These are phyloP conservation scores for Tapirus indicus DNA, from an alignment of 2,797 vertebrate genomes.

Conservation along the genomic window DNA sequence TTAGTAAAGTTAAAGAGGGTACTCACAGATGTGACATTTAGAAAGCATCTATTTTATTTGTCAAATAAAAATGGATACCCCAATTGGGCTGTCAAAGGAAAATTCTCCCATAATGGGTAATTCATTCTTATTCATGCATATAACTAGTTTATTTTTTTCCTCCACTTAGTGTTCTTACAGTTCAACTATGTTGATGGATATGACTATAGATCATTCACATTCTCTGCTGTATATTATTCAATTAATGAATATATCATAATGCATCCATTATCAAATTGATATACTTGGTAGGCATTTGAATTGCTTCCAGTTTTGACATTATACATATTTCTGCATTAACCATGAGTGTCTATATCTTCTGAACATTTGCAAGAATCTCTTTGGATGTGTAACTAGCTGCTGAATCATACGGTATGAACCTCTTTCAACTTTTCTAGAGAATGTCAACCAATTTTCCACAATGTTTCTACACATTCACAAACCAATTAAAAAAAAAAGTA, in stretches of 20 bases:
- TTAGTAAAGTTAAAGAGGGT: not conserved
- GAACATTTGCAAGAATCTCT: not conserved
- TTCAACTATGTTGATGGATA: not conserved
- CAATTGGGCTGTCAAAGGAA: not conserved
- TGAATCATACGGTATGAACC: not conserved
- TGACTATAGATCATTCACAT: not conserved
- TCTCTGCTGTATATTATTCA: not conserved
- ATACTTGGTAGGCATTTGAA: not conserved
- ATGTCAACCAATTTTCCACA: not conserved
- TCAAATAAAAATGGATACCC: not conserved
- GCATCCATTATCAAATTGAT: not conserved
- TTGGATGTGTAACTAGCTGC: not conserved
- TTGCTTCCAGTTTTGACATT: not conserved
- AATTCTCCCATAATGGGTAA: not conserved
- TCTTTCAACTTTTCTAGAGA: not conserved
- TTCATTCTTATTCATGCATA: not conserved
- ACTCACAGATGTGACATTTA: not conserved
- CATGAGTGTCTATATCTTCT: not conserved
- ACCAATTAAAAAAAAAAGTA: not conserved
- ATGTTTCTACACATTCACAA: not conserved
- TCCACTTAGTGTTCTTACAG: not conserved
- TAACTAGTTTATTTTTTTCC: not conserved
- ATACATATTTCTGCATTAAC: not conserved
- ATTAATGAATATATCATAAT: not conserved
- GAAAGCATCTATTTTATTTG: not conserved